phyloP scores from a whole-genome alignment of 2,113 vertebrate genomes.

The Vidua chalybeata region DNA sequence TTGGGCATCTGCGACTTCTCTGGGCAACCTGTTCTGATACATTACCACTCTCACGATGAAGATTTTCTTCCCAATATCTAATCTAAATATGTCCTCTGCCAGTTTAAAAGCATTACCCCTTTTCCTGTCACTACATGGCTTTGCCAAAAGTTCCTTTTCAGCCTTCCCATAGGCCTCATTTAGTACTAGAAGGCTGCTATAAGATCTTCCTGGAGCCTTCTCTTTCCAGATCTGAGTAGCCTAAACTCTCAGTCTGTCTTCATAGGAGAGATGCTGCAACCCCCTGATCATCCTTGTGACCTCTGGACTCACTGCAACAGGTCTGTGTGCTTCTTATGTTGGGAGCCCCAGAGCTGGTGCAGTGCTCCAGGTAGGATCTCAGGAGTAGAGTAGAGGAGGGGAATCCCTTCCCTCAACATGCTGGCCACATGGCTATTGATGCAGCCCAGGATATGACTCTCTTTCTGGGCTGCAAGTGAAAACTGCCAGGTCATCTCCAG shows the following conservation, averaged over 20 bases:
- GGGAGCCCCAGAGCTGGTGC: background rate
- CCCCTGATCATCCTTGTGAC: background rate
- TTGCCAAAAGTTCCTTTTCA: background rate
- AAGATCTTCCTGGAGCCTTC: background rate
- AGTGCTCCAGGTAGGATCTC: background rate
- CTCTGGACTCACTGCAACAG: background rate
- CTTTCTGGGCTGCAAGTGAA: background rate
- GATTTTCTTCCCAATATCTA: background rate
- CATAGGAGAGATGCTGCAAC: background rate
- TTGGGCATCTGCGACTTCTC: background rate
- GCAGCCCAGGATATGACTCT: background rate
- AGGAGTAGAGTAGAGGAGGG: background rate
- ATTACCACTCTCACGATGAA: background rate
- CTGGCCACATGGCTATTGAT: fast-evolving
- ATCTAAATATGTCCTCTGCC: background rate
- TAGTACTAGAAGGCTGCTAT: background rate
- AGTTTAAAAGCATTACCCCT: background rate
- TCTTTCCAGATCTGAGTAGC: background rate
- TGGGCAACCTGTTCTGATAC: fast-evolving
- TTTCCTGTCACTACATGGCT: background rate
- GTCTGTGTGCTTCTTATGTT: background rate
- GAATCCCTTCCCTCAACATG: background rate
- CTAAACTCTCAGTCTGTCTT: background rate
- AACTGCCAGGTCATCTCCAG: background rate
- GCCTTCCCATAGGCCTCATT: background rate